Percentiles rank a stretch among this genome's conserved stretches.
Conservation (phyloP, 1,140 invertebrate species). For the Eubasilissa regina region DNA sequence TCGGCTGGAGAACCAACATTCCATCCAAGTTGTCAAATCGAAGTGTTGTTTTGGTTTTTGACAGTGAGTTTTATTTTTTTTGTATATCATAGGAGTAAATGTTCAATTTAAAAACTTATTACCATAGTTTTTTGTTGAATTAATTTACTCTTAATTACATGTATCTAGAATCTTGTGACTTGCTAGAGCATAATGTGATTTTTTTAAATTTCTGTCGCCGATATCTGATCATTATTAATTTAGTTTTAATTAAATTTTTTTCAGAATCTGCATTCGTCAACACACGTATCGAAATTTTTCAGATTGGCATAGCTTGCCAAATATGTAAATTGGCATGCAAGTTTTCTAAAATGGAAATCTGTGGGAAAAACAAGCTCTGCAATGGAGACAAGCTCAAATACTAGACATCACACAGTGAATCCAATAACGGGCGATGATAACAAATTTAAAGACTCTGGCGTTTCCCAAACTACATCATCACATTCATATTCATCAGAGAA, state of each 20-base stretch:
- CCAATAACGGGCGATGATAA: constrained; percentile 60
- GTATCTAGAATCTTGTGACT: too few relatives aligned
- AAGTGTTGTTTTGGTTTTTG: constrained; percentile 51
- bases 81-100: background rate
- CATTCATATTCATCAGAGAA: constrained; percentile 59
- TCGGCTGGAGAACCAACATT: constrained; percentile 44
- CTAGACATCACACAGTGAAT: constrained; percentile 23
- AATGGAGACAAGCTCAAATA: constrained; percentile 29
- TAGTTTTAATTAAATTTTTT: constrained; percentile 28
- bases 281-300: background rate
- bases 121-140: background rate
- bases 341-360: constrained; percentile 25
- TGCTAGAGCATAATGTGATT: too few relatives aligned
- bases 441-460: constrained; percentile 65
- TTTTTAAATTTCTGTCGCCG: too few relatives aligned
- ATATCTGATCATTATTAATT: background rate
- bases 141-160: background rate
- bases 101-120: constrained; percentile 8
- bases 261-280: constrained; percentile 11
- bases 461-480: constrained; percentile 61
- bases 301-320: background rate
- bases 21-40: constrained; percentile 52
- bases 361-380: background rate
- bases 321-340: constrained; percentile 13
- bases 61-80: constrained; percentile 36